Conservation (phyloP, 2,113 vertebrate species). For the Pyrgilauda ruficollis region DNA sequence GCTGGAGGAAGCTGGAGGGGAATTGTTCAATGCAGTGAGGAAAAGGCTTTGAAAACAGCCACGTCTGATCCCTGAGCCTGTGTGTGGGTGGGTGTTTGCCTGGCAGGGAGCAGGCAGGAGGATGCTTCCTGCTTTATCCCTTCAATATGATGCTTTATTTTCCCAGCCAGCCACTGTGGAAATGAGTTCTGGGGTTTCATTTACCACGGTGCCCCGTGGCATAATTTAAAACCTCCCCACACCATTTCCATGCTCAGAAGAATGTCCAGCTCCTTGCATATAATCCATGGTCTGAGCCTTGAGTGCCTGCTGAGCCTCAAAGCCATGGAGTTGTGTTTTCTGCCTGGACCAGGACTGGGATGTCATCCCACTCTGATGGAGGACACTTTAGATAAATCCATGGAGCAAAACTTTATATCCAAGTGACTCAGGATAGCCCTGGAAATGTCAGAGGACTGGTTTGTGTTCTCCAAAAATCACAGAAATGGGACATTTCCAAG, state of each 20-base stretch:
- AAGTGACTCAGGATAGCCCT: neutral
- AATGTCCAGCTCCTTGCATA: neutral
- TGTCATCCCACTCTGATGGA: neutral
- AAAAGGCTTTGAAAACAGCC: neutral
- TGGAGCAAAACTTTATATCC: neutral
- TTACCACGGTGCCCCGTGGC: neutral
- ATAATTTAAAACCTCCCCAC: neutral
- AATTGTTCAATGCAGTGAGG: neutral
- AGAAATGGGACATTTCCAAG: neutral
- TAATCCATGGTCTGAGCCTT: neutral
- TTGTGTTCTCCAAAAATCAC: neutral
- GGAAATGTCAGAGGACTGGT: neutral
- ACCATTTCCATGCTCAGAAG: neutral
- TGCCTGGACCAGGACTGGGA: neutral
- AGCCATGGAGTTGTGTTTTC: neutral
- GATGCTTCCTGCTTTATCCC: conserved; percentile 24
- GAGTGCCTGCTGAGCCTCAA: neutral
- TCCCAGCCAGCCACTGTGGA: neutral
- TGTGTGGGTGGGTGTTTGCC: conserved; percentile 55
- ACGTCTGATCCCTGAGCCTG: neutral
- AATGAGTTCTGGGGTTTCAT: neutral
- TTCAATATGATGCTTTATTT: neutral
- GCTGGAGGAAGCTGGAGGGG: neutral
- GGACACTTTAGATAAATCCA: neutral
- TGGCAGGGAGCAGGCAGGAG: neutral